Evolutionary conservation across 2,113 vertebrate genomes (phyloP), one percentile per base, ranked within the genome.

Genomic region (Drymodes brunneopygia): DNA sequence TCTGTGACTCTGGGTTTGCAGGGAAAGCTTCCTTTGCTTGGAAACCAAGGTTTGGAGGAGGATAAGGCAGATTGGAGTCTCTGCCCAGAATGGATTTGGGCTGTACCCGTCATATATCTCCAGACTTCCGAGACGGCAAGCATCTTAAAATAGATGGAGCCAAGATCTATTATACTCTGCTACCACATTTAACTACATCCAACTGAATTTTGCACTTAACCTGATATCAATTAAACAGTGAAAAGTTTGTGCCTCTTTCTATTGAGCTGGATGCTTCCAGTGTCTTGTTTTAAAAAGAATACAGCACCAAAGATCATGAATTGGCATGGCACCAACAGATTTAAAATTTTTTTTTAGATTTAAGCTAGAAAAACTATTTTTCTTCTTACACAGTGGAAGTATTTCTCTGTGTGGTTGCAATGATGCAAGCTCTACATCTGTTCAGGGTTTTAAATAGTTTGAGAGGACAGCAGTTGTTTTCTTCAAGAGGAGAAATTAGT

Each of bases 361-460:
- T 93, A 74, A 86, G 44, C 40, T 86, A 86, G 61, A 91, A 86
- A 86, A 62, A 40, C n/a, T 70, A 29, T 93, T 94, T 96, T 94
- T 51, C 50, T 82, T 82, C 60, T 87, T 74, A 47, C 54, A 70
- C 81, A 73, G 81, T 93, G 56, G 62, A 95, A 96, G 79, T 90
- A 93, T 96, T 96, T 90, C 64, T 95, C 6, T 95, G 44, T 96
- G 94, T 92, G 93, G 90, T 93, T 96, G 85, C 82, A 92, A 45
- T 93, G 85, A 96, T 96, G 93, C 80, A 94, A 97, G 72, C 48
- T 88, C 64, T 94, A 88, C 92, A 96, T 97, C 94, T 96, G 95
- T 74, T 96, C 79, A 86, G 72, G 44, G 56, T 84, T 96, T 96
- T 84, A 92, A 96, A 96, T 93, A 96, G 93, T 88, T 81, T 67